phyloP scores from a whole-genome alignment of 2,888 invertebrate genomes.

The Spodoptera exigua region DNA sequence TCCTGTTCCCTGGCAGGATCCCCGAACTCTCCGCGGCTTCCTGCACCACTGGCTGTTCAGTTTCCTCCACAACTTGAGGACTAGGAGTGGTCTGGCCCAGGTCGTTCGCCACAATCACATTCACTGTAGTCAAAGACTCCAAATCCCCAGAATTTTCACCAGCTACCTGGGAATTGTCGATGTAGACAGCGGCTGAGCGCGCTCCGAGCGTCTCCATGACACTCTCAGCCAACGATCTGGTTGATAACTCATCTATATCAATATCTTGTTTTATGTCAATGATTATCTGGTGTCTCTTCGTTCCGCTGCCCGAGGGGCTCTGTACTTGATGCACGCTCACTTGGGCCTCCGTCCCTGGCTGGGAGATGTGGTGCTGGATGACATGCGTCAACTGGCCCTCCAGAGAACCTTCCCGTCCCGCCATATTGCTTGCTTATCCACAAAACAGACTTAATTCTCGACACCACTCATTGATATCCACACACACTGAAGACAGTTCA shows the following conservation, averaged over 20 bases:
- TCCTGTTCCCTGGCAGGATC: slow-evolving; percentile 73
- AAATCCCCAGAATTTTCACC: slow-evolving; percentile 77
- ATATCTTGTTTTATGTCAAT: slow-evolving; percentile 87
- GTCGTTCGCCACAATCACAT: slow-evolving; percentile 85
- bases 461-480: slow-evolving; percentile 56
- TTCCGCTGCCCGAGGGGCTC: slow-evolving; percentile 78
- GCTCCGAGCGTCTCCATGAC: slow-evolving; percentile 87
- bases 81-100: slow-evolving; percentile 71
- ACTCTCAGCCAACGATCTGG: slow-evolving; percentile 84
- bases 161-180: slow-evolving; percentile 79
- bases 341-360: slow-evolving; percentile 78
- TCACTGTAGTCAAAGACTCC: slow-evolving; percentile 84
- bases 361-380: slow-evolving; percentile 83
- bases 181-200: slow-evolving; percentile 83
- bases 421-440: slow-evolving; percentile 71
- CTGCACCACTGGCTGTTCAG: slow-evolving; percentile 61
- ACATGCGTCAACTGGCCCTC: slow-evolving; percentile 84
- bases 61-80: slow-evolving; percentile 73
- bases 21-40: slow-evolving; percentile 71
- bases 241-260: slow-evolving; percentile 85
- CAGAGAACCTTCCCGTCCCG: slow-evolving; percentile 76
- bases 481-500: slow-evolving; percentile 64
- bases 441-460: slow-evolving; percentile 64
- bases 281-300: slow-evolving; percentile 85
- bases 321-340: slow-evolving; percentile 86